Evolutionary conservation across 2,113 vertebrate genomes (phyloP), one percentile per base, ranked within the genome.

Genomic region (Hucho hucho): DNA sequence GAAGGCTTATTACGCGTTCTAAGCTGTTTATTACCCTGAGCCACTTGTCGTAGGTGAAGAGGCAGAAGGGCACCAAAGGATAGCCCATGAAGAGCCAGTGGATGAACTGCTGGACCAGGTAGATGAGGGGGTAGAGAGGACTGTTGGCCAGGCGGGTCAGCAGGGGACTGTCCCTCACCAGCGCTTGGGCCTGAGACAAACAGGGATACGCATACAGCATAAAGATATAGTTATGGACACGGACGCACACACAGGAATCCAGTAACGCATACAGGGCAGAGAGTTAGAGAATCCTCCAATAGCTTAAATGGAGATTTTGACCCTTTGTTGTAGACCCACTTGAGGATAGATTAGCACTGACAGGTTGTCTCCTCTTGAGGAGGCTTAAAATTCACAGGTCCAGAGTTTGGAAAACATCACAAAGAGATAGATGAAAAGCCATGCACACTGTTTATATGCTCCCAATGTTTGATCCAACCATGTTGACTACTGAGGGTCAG

Each of bases 31-130:
- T 81, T 86, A 97, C 97, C 96, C 97, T 95, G 24, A 98, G 86
- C 97, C 97, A 98, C 85, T 97, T 98, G 91, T 99, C 97, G 86
- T 94, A 98, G 0, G 94, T 95, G 91, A 98, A 97, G 92, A 99
- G 96, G 86, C 96, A 97, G 76, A 98, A 98, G 69, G 96, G 91
- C 70, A 96, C 94, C 37, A 98, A 91, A 1, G 97, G 94, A 86
- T 99, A 99, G 25, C 96, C 96, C 97, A 98, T 96, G 70, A 99
- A 97, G 79, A 98, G 93, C 97, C 96, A 98, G 88, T 98, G 97
- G 79, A 95, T 73, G 18, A 92, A 86, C 90, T 98, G 97, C 80
- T 97, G 96, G 43, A 96, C 87, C 68, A 95, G 28, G 0, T 98
- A 98, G 82, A 94, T 88, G 81, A 96, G 14, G n/a, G 95, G 96